These are phyloP conservation scores for Cyphomyrmex costatus DNA, from an alignment of 1,140 invertebrate genomes.

Conservation along the genomic window DNA sequence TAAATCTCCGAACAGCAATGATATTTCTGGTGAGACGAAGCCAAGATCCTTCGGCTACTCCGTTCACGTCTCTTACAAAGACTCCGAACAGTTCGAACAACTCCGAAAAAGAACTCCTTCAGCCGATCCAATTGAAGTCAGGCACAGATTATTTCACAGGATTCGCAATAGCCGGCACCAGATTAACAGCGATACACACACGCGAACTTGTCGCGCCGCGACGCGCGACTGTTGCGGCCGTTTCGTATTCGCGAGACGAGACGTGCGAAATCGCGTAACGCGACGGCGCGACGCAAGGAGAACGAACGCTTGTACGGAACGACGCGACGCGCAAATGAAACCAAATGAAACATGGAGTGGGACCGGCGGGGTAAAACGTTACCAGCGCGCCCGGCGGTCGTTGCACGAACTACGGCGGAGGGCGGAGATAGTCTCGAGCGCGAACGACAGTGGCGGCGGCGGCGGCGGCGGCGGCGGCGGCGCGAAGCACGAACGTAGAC, in stretches of 20 bases:
- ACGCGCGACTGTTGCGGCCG: slow-evolving; percentile 45
- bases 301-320: slow-evolving; percentile 1
- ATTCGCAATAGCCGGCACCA: not conserved
- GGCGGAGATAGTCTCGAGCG: too few species aligned
- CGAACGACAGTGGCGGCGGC: too few species aligned
- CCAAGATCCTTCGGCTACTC: too few species aligned
- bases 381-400: slow-evolving; percentile 47
- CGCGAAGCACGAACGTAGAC: not conserved
- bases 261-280: not conserved
- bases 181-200: not conserved
- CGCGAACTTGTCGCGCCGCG: slow-evolving; percentile 26
- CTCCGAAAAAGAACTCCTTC: not conserved
- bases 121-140: not conserved
- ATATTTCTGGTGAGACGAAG: not conserved
- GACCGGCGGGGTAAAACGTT: not conserved
- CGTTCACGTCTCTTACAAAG: not conserved
- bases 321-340: slow-evolving; percentile 23
- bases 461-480: not conserved
- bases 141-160: slow-evolving; percentile 62
- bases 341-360: slow-evolving; percentile 15
- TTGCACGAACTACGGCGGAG: slow-evolving; percentile 64
- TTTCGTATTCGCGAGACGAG: slow-evolving; percentile 42
- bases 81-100: not conserved
- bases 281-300: slow-evolving; percentile 40
- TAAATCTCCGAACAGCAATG: not conserved